Percentiles rank a stretch among this genome's conserved stretches.
Conservation (phyloP, 30 jellyfish, hydroid and myxozoan genomes). For the Cassiopea andromeda region DNA sequence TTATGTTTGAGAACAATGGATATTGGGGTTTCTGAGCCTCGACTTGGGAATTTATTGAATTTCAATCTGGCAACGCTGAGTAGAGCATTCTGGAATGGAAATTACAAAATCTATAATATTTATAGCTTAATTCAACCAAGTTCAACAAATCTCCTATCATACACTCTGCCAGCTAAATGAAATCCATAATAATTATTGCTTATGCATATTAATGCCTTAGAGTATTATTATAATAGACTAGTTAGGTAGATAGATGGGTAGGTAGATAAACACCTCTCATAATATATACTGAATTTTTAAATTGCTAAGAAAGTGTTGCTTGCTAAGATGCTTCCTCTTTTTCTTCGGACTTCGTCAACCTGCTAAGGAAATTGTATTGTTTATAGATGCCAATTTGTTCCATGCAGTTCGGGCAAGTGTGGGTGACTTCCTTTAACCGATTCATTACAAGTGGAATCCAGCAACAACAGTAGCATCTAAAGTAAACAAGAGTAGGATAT, state of each 20-base stretch:
- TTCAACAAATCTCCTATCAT: too few relatives aligned
- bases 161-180: too few relatives aligned
- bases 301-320: background rate
- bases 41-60: too few relatives aligned
- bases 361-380: constrained; percentile 54
- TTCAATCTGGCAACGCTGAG: too few relatives aligned
- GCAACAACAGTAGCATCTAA: constrained; percentile 91
- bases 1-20: too few relatives aligned
- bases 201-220: background rate
- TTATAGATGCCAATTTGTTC: constrained; percentile 81
- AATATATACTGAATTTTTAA: too few relatives aligned
- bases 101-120: too few relatives aligned
- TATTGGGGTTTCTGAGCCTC: too few relatives aligned
- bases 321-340: background rate
- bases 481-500: background rate
- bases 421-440: constrained; percentile 82
- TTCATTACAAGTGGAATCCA: constrained; percentile 86
- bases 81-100: too few relatives aligned
- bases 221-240: background rate
- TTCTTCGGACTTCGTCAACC: constrained; percentile 12
- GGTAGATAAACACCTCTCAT: too few relatives aligned
- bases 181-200: too few relatives aligned
- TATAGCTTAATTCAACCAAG: too few relatives aligned
- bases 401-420: constrained; percentile 90
- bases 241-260: background rate